phyloP scores from a whole-genome alignment of 2,797 vertebrate genomes.

The Steatocranus sp. region DNA sequence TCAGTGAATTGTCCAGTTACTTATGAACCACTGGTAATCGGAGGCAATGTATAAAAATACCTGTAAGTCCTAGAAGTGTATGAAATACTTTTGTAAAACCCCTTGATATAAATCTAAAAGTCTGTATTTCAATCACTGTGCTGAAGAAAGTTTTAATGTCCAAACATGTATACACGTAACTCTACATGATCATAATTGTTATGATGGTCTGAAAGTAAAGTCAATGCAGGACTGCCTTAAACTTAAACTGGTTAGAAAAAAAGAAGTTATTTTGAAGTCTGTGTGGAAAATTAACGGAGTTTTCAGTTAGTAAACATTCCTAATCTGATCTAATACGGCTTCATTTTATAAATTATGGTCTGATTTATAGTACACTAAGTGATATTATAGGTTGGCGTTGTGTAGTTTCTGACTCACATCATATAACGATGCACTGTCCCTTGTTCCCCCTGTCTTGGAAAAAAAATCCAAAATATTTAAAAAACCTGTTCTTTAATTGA shows the following conservation, averaged over 20 bases:
- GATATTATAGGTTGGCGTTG: background rate
- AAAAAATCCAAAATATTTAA: background rate
- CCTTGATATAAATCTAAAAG: background rate
- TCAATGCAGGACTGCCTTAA: background rate
- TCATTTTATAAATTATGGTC: background rate
- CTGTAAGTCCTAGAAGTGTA: background rate
- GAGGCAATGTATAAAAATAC: background rate
- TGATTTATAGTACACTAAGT: background rate
- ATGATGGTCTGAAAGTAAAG: background rate
- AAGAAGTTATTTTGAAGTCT: rapidly evolving
- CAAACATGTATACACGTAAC: too few species aligned
- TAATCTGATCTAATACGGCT: background rate
- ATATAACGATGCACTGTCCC: background rate
- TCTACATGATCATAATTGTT: too few species aligned
- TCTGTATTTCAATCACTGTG: background rate
- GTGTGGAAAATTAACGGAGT: rapidly evolving
- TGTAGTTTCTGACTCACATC: background rate
- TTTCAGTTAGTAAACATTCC: background rate
- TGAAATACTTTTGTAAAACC: background rate
- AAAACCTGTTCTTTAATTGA: background rate
- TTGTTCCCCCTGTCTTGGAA: background rate
- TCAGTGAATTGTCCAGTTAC: background rate
- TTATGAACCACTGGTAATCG: background rate
- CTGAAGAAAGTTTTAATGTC: background rate
- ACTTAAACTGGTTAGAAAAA: background rate